phyloP scores from a whole-genome alignment of 2,113 vertebrate species.

The Heloderma charlesbogerti region DNA sequence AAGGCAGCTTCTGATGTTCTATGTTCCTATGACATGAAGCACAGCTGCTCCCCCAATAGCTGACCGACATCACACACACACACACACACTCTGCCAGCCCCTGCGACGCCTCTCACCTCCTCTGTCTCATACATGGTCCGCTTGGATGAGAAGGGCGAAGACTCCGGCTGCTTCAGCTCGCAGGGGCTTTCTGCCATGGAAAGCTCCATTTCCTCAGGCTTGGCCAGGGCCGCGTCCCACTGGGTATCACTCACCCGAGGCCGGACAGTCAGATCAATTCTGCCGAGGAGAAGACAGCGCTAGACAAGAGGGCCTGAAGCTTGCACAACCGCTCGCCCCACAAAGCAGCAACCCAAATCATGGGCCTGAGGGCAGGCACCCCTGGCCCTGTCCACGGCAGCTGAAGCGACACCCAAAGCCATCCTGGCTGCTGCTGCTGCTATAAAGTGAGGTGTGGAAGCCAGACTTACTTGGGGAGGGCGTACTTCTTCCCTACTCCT shows the following conservation, averaged over 20 bases:
- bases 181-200: slow-evolving; percentile 88
- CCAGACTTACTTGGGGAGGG: slow-evolving; percentile 81
- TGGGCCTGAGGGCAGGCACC: too few species aligned
- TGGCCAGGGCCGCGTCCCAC: slow-evolving; percentile 65
- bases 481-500: slow-evolving; percentile 61
- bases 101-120: slow-evolving; percentile 77
- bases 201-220: slow-evolving; percentile 79
- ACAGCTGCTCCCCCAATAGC: neutral
- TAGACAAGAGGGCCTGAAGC: too few species aligned
- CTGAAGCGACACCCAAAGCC: neutral
- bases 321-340: too few species aligned
- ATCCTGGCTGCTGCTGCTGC: neutral
- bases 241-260: slow-evolving; percentile 61
- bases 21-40: neutral
- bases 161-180: slow-evolving; percentile 84
- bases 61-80: too few species aligned
- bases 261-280: slow-evolving; percentile 75
- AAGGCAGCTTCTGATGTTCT: too few species aligned
- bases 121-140: slow-evolving; percentile 94
- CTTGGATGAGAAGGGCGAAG: slow-evolving; percentile 92
- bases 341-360: neutral
- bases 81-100: neutral
- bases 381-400: neutral
- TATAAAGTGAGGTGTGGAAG: neutral
- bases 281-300: slow-evolving; percentile 37